A percentile compares a stretch with the other conserved stretches of the same genome.
These are phyloP conservation scores for Cladorhizidae sp. DNA, from an alignment of 37 sponge, comb jelly and placozoan genomes.

Conservation along the genomic window DNA sequence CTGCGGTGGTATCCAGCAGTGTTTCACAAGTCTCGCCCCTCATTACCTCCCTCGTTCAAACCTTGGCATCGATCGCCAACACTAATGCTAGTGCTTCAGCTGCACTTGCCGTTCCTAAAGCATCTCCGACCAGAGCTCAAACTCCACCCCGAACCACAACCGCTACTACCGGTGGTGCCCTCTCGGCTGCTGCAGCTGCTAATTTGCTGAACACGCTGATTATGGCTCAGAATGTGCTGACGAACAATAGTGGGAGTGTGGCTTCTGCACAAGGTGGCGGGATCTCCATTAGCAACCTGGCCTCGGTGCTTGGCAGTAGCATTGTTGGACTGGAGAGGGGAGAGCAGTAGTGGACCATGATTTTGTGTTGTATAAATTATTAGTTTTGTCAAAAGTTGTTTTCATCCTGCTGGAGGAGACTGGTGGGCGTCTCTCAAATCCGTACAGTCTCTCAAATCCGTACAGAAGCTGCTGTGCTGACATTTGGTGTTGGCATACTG, in stretches of 20 bases:
- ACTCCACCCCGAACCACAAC: not conserved
- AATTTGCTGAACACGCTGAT: conserved; percentile 50
- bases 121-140: not conserved
- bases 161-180: not conserved
- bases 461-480: no score
- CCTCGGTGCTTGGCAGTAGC: conserved; percentile 6
- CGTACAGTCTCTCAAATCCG: no score
- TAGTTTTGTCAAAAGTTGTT: not conserved
- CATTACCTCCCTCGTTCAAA: conserved; percentile 53
- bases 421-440: no score
- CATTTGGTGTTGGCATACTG: no score
- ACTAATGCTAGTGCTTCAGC: conserved; percentile 15
- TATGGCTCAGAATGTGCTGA: conserved; percentile 58
- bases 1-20: not conserved
- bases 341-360: not conserved
- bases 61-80: conserved; percentile 47
- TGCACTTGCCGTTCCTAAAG: not conserved
- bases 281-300: not conserved
- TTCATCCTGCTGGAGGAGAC: no score
- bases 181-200: conserved; percentile 56
- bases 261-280: not conserved
- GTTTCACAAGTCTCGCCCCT: conserved; percentile 22
- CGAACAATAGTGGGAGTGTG: not conserved
- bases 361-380: not conserved
- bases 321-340: not conserved